Conservation (phyloP, 2,888 invertebrate species). For the Eupsilia transversa region DNA sequence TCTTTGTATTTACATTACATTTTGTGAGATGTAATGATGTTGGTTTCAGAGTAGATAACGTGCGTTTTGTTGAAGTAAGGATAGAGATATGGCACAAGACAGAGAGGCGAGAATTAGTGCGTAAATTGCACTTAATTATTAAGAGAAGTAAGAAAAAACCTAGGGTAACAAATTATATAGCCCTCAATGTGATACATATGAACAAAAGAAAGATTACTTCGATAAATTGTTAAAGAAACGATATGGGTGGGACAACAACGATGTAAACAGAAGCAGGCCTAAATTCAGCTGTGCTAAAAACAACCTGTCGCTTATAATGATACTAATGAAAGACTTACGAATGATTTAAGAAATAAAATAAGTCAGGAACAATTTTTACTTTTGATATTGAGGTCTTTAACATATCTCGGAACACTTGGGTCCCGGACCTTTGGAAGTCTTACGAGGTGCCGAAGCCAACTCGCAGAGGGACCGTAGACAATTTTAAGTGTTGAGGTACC, state of each 20-base stretch:
- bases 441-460: too few relatives aligned
- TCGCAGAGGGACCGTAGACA: too few relatives aligned
- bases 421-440: too few relatives aligned
- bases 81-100: background rate
- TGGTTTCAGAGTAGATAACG: constrained; percentile 30
- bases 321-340: background rate
- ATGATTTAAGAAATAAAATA: background rate
- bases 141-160: background rate
- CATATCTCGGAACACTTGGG: too few relatives aligned
- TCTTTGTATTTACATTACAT: constrained; percentile 45
- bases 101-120: background rate
- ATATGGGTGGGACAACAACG: background rate
- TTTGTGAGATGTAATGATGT: constrained; percentile 31
- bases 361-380: background rate
- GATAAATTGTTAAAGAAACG: too few relatives aligned
- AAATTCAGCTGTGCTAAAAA: background rate
- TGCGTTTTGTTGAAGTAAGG: background rate
- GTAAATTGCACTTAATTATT: background rate
- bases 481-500: too few relatives aligned
- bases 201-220: background rate
- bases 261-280: background rate
- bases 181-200: background rate
- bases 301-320: background rate
- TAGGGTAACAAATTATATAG: background rate
- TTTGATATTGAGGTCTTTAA: too few relatives aligned